Percentiles rank a stretch among this genome's conserved stretches.
These are phyloP conservation scores for Umimayanthus kanabou DNA, from an alignment of 92 coral and sea anemone genomes.

Conservation along the genomic window DNA sequence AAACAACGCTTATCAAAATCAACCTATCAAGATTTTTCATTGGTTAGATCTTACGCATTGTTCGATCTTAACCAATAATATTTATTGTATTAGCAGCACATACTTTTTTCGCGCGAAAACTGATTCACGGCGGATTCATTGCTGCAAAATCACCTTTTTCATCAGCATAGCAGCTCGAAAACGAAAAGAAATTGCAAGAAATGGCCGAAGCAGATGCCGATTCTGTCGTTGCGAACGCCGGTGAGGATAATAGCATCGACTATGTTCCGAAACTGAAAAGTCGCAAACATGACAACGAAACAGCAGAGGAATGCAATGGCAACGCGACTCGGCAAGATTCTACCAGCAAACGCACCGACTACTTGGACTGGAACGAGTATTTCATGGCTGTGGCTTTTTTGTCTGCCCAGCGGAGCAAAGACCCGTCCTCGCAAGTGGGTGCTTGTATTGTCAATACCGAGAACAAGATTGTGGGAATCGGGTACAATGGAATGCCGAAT, in stretches of 20 bases:
- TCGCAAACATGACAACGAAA: neutral
- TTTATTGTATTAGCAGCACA: constrained; percentile 2
- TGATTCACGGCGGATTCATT: neutral
- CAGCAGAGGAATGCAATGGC: too few species aligned
- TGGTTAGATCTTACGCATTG: neutral
- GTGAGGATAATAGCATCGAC: neutral
- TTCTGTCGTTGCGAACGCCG: neutral
- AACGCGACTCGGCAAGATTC: neutral
- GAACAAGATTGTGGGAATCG: constrained; percentile 97
- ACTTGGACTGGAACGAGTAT: constrained; percentile 92
- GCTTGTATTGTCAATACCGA: constrained; percentile 93
- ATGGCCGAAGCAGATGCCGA: constrained; percentile 1
- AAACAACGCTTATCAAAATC: too few species aligned
- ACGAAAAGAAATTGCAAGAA: neutral
- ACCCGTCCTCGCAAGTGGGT: constrained; percentile 95
- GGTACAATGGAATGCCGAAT: constrained; percentile 99
- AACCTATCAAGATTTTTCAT: constrained; percentile 32
- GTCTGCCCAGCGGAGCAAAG: constrained; percentile 98
- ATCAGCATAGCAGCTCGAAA: too few species aligned
- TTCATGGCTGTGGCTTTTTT: constrained; percentile 98
- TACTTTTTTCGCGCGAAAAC: constrained; percentile 35
- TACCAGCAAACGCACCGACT: constrained; percentile 72
- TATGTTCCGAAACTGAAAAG: constrained; percentile 16
- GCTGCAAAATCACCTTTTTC: neutral
- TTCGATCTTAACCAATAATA: constrained; percentile 7